Evolutionary conservation across 2,113 vertebrate genomes (phyloP).

Genomic region (Ranitomeya variabilis): DNA sequence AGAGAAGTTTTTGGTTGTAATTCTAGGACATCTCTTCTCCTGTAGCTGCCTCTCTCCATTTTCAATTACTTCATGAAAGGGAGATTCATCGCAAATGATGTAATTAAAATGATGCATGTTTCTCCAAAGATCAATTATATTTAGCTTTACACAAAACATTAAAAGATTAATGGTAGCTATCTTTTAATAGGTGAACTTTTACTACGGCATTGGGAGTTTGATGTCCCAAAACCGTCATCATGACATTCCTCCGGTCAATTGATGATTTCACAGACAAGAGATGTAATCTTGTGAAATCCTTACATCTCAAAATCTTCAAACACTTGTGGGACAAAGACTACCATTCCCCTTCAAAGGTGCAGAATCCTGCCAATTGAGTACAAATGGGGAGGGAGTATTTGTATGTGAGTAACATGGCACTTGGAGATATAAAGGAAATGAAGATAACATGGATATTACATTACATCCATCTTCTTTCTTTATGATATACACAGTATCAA

Average conservation of each 20-base stretch:
- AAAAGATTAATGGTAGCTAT: neutral
- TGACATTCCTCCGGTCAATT: conserved; percentile 19
- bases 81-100: neutral
- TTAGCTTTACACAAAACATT: conserved; percentile 21
- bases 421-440: neutral
- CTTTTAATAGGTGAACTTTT: conserved; percentile 29
- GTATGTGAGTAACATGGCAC: neutral
- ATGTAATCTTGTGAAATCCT: neutral
- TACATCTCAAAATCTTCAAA: conserved; percentile 33
- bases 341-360: conserved; percentile 4
- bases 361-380: neutral
- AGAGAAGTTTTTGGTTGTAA: neutral
- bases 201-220: conserved; percentile 12
- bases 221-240: conserved; percentile 11
- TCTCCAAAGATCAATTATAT: conserved; percentile 19
- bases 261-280: conserved; percentile 7
- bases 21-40: neutral
- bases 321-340: conserved; percentile 14
- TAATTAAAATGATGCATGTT: conserved; percentile 20
- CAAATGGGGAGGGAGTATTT: neutral
- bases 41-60: neutral
- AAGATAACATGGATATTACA: neutral
- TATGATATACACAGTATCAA: neutral
- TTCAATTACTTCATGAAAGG: neutral
- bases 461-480: neutral